Evolutionary conservation across 2,797 vertebrate genomes (phyloP).

Genomic region (Capromys pilorides): DNA sequence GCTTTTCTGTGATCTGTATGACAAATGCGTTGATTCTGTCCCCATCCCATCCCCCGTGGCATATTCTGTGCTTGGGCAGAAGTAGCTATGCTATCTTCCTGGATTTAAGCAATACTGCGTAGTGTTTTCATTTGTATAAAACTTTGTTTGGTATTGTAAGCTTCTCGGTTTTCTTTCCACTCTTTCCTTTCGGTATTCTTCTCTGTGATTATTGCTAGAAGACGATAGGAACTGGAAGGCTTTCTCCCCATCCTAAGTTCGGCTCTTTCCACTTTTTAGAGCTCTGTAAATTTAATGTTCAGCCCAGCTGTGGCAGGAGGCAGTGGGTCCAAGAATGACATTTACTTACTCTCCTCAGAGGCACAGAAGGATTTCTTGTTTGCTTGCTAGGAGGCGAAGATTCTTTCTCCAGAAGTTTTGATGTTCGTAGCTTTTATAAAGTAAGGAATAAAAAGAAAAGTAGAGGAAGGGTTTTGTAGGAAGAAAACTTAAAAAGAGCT

Average conservation of each 20-base stretch:
- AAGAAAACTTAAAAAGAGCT: not conserved
- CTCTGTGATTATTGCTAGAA: not conserved
- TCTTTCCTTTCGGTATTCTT: not conserved
- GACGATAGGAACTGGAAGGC: not conserved
- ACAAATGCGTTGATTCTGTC: not conserved
- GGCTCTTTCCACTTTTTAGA: slow-evolving; percentile 26
- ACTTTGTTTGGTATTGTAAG: slow-evolving; percentile 52
- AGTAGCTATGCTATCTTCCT: not conserved
- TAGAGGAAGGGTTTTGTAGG: slow-evolving; percentile 19
- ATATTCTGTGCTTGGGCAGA: not conserved
- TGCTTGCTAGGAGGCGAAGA: not conserved
- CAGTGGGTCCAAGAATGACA: not conserved
- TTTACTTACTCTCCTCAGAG: not conserved
- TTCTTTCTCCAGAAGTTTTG: slow-evolving; percentile 52
- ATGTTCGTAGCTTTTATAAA: slow-evolving; percentile 45
- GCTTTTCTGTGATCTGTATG: not conserved
- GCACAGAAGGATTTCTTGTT: not conserved
- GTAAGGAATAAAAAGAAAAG: slow-evolving; percentile 46
- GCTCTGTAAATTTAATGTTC: not conserved
- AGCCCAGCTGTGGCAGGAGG: not conserved
- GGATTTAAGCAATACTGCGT: not conserved
- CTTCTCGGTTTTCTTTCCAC: slow-evolving; percentile 19
- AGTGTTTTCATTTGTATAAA: slow-evolving; percentile 18
- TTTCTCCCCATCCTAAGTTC: not conserved
- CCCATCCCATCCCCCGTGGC: not conserved